Evolutionary conservation across 2,888 invertebrate species (phyloP), one percentile per base, ranked within the genome.

Genomic region (Chromoteleia sp.): DNA sequence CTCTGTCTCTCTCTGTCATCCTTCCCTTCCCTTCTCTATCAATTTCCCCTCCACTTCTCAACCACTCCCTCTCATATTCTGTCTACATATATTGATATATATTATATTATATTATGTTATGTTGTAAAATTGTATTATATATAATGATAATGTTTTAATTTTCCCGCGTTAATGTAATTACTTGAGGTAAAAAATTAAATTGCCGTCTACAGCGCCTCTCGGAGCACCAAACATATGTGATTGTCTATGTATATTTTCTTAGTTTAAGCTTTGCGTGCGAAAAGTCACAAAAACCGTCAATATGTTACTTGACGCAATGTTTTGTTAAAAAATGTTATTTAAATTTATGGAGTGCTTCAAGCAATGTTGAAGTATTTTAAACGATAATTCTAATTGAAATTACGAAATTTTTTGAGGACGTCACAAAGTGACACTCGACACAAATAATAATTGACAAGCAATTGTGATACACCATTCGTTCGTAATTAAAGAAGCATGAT

Each of bases 401-500:
- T 7, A 17, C 25, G 33, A 10, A 1, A 2, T 29, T 41, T 43
- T 33, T 43, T 14, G 19, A 56, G 19, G 12, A 65, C 63, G 45
- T 45, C 36, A 30, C 33, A 21, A 52, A 50, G 59, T 59, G 50
- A 58, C 59, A 48, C 14, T n/a, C 30, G 25, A 39, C 8, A 48
- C 14, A 25, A 39, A 70, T 30, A 56, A 75, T 25, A 29, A 65
- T 58, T 43, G 63, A 54, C 45, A 33, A 50, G 41, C 39, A 61
- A 43, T 54, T 41, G 21, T 56, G 15, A 67, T 25, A 52, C 56
- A 39, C 59, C 61, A 61, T 43, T 48, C 15, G 19, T n/a, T 71
- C 45, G 33, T 14, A 33, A 50, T 41, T 41, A 30, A 68, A 56
- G 91, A 88, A 91, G 88, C 85, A 91, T 91, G 91, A 91, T 91